Evolutionary conservation across 2,888 invertebrate species (phyloP).

Genomic region (Agonopterix subpropinquella): DNA sequence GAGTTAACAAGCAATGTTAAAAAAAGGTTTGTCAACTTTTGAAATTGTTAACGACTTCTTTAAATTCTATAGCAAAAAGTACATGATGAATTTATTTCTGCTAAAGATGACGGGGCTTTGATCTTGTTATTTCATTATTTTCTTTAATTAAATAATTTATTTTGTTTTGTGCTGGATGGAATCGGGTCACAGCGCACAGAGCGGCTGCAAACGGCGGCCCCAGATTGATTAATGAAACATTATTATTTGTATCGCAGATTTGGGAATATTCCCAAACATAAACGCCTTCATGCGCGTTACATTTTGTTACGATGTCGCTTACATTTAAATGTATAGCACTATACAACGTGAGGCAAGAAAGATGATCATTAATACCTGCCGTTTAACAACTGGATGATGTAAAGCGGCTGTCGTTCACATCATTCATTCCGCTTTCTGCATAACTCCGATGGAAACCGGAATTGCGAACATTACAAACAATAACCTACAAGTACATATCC

Average conservation of each 20-base stretch:
- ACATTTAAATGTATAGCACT: background rate
- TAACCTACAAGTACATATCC: background rate
- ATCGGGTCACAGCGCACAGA: constrained; percentile 13
- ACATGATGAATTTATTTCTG: no score
- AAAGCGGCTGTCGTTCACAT: constrained; percentile 3
- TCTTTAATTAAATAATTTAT: background rate
- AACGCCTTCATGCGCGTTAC: constrained; percentile 5
- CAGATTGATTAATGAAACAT: constrained; percentile 16
- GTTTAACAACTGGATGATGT: background rate
- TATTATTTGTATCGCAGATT: constrained; percentile 20
- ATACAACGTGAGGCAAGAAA: background rate
- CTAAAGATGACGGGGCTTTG: background rate
- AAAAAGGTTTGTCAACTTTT: no score
- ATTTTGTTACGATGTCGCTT: background rate
- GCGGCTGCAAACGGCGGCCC: constrained; percentile 9
- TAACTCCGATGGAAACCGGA: background rate
- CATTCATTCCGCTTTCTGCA: constrained; percentile 2
- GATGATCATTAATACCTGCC: background rate
- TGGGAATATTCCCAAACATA: constrained; percentile 18
- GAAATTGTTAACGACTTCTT: no score
- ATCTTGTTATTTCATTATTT: background rate
- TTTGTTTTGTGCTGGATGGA: constrained; percentile 11
- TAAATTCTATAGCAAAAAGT: no score
- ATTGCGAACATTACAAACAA: background rate
- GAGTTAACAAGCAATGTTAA: no score